Evolutionary conservation across 2,888 invertebrate species (phyloP), one percentile per base, ranked within the genome.

Genomic region (Doris montereyensis): DNA sequence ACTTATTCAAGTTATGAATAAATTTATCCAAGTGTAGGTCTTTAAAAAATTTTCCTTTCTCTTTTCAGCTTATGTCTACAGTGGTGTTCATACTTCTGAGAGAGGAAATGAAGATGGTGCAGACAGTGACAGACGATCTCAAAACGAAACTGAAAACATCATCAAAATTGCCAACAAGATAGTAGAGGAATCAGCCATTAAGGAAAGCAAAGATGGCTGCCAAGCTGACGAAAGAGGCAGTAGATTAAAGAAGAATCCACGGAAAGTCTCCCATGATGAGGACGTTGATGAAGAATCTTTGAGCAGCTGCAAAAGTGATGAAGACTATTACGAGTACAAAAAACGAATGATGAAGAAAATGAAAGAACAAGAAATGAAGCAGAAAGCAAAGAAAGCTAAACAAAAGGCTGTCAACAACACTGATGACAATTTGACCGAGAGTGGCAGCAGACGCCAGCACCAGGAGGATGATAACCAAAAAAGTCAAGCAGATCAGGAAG

Each of bases 311-410:
- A 17, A 32, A 8, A 52, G 52, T 13, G 52, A 34, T 32, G 73
- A 74, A 17, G n/a, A 34, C 34, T 67, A 67, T n/a, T 78, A 57
- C 57, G 78, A 65, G 3, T 67, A 74, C 67, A 78, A 78, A 13
- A 34, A 65, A 21, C 2, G 73, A 17, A 72, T 65, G 32, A 24
- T 78, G 57, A 62, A 62, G 32, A 78, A 65, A 30, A 65, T 58
- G 32, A 57, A 76, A 57, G 34, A 73, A 24, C 60, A 72, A 4
- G 65, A 35, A 4, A 41, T 24, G 73, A 52, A 30, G 10, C 21
- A 8, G 21, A 70, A 35, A 13, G 28, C 10, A 17, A 62, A 74
- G 52, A 41, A 41, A 17, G n/a, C n/a, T n/a, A n/a, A n/a, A n/a
- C n/a, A n/a, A n/a, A n/a, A n/a, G n/a, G n/a, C n/a, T n/a, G n/a